Conservation (phyloP, 2,888 invertebrate species). For the Drosophila limbata region DNA sequence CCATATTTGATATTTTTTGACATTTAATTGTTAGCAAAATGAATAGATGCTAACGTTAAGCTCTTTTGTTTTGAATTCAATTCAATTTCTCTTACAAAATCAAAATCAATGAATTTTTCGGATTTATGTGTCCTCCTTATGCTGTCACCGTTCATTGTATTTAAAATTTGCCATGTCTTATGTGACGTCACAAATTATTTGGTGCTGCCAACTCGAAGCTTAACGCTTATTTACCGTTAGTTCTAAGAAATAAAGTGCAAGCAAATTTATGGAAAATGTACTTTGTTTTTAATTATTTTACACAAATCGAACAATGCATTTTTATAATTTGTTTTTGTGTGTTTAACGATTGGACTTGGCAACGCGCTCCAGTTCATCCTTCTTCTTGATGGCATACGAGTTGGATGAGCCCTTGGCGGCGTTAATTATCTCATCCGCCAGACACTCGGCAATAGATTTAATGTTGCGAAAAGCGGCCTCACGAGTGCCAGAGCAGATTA, state of each 20-base stretch:
- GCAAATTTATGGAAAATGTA: neutral
- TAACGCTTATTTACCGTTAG: neutral
- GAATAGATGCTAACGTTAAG: neutral
- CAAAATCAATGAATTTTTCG: neutral
- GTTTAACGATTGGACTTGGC: conserved; percentile 99
- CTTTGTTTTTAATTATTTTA: neutral
- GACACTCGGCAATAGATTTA: conserved; percentile 99
- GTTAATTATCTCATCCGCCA: conserved; percentile 99
- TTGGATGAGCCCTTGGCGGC: conserved; percentile 99
- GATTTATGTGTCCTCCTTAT: too few species aligned
- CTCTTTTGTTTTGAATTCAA: neutral
- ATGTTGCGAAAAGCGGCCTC: conserved; percentile 99
- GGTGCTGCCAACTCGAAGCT: neutral
- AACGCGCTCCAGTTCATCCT: conserved; percentile 99
- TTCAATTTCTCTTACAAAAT: neutral
- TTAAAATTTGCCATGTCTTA: neutral
- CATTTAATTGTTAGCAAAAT: neutral
- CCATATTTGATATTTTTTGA: conserved; percentile 26
- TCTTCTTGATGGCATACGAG: conserved; percentile 99
- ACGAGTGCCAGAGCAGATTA: conserved; percentile 98
- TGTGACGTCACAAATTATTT: neutral
- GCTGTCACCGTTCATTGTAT: neutral
- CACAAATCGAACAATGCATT: too few species aligned
- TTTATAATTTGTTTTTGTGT: neutral
- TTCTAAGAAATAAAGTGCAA: neutral